Evolutionary conservation across 2,113 vertebrate genomes (phyloP), one percentile per base, ranked within the genome.

Genomic region (Siniperca chuatsi): DNA sequence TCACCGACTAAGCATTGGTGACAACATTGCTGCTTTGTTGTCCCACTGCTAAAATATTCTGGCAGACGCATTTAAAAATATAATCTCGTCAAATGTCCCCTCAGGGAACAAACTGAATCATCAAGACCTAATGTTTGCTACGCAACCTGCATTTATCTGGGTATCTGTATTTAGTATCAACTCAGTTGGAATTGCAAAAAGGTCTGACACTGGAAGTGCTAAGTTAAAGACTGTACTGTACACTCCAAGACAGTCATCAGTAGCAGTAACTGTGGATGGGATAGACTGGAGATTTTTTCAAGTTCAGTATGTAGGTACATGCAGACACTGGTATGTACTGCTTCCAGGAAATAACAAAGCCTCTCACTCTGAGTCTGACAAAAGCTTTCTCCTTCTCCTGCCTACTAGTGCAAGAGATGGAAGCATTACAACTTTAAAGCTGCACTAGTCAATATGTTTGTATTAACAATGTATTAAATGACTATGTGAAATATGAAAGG

Each of bases 31-130:
- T 37, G 52, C 66, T 25, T 37, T 37, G 66, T 37, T 25, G 46
- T 25, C 66, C 35, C 60, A 20, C 25, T 23, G 44, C 21, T 57
- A 7, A 46, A 77, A 81, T 58, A 71, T 71, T 83, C 60, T 46
- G 60, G 4, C 35, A 44, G 54, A 62, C 16, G 8, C 9, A 46
- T 76, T 67, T 54, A 13, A 76, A 71, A 52, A 35, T 65, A 52
- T 48, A 25, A 62, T 74, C 37, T 62, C 20, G 9, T 35, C 13
- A 70, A 48, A 79, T 37, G 25, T 40, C 1, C 23, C 73, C 9
- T 0, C 12, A 23, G 55, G 46, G 25, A 81, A 57, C 20, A 76
- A 44, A 83, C 4, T 23, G 52, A 16, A 61, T 21, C 42, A 65
- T n/a, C 18, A 75, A 42, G 9, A 40, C 2, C 0, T 4, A 40